phyloP scores from a whole-genome alignment of 2,888 invertebrate species.

The Hypsopygia costalis region DNA sequence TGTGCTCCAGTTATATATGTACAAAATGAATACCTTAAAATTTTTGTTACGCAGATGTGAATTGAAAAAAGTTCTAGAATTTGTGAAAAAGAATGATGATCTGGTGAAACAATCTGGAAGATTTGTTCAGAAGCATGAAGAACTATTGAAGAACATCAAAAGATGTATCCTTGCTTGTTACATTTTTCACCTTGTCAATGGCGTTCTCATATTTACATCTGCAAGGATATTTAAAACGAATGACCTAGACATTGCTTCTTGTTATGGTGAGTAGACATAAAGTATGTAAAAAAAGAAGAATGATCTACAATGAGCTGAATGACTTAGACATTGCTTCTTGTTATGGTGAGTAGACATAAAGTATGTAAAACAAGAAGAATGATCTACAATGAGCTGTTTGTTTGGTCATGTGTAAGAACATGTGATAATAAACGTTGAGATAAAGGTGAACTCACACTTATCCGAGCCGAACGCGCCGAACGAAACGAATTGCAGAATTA shows the following conservation, averaged over 20 bases:
- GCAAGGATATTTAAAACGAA: slow-evolving; percentile 26
- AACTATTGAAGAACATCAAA: slow-evolving; percentile 29
- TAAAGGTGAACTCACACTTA: too few relatives aligned
- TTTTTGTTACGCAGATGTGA: slow-evolving; percentile 27
- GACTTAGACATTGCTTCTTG: slow-evolving; percentile 31
- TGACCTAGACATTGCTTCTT: slow-evolving; percentile 28
- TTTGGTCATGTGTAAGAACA: too few relatives aligned
- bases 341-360: slow-evolving; percentile 35
- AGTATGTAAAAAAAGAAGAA: too few relatives aligned
- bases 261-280: slow-evolving; percentile 38
- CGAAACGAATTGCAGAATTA: too few relatives aligned
- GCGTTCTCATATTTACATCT: slow-evolving; percentile 33
- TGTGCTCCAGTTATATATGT: too few relatives aligned
- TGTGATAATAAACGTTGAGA: too few relatives aligned
- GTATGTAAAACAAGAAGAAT: too few relatives aligned
- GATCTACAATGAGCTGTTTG: too few relatives aligned
- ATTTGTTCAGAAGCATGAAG: slow-evolving; percentile 19
- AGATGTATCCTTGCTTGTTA: slow-evolving; percentile 32
- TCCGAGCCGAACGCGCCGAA: too few relatives aligned
- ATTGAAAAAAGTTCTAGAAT: slow-evolving; percentile 23
- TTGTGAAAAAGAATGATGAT: slow-evolving; percentile 27
- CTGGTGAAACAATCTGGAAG: slow-evolving; percentile 20
- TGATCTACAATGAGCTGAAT: too few relatives aligned
- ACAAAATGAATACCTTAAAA: too few relatives aligned
- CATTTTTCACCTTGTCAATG: slow-evolving; percentile 33